Evolutionary conservation across 2,113 vertebrate species (phyloP), one percentile per base, ranked within the genome.

Genomic region (Silurus meridionalis): DNA sequence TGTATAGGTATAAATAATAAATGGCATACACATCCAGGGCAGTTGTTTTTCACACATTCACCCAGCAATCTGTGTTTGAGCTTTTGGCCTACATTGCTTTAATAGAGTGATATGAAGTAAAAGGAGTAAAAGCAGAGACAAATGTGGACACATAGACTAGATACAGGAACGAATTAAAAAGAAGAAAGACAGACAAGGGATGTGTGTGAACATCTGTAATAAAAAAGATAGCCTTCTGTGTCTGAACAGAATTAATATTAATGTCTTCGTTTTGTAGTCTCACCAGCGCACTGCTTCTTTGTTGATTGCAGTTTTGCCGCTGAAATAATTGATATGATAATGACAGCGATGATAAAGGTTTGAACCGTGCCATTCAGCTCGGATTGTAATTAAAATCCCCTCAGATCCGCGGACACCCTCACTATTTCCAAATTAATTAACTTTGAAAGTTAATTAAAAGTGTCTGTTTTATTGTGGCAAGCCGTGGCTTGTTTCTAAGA

Each of bases 361-460:
- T 55, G 58, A 79, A 79, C 77, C 25, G 2, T 10, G 15, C 55
- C 28, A 61, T 80, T 80, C 78, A 80, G 8, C 15, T 21, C 57
- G 0, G 78, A 80, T 55, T 46, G 57, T 61, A 60, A 80, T 80
- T 80, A 80, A 80, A 80, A 80, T 80, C 78, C 11, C 78, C 78
- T 80, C 28, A 60, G 57, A 61, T 60, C 78, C 55, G 8, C 8
- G 28, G 6, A 80, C 78, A 46, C 28, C 28, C 25, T 46, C 28
- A 46, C 25, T 80, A 46, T 61, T 23, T 46, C 17, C 28, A 80
- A 60, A 80, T 80, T 6, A 80, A 80, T 60, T 8, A 60, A 80
- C 57, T 80, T 61, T 80, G 25, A 80, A 80, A 80, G 52, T 80
- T 80, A 80, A 80, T 80, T 80, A 80, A 80, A 80, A 80, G 78